These are phyloP conservation scores for Triplophysa yarkandensis DNA, from an alignment of 2,797 vertebrate genomes.

Conservation along the genomic window DNA sequence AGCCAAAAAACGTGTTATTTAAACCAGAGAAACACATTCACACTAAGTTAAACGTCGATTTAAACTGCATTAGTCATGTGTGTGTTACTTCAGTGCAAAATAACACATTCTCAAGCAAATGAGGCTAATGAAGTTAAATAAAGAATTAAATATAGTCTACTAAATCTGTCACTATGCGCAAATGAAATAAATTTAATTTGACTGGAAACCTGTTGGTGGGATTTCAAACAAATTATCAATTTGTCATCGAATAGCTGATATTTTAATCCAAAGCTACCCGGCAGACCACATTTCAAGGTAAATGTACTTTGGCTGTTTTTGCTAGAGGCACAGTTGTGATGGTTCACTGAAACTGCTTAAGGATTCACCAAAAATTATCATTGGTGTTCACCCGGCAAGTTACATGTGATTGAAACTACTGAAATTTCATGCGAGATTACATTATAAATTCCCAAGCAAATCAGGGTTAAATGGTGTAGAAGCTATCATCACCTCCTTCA, in stretches of 20 bases:
- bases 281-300: neutral
- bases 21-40: neutral
- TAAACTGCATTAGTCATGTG: neutral
- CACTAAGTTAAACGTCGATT: neutral
- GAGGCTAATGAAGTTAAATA: neutral
- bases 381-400: too few species aligned
- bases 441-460: constrained; percentile 22
- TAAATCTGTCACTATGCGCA: neutral
- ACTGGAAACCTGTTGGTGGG: neutral
- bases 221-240: neutral
- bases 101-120: constrained; percentile 4
- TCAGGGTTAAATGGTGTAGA: constrained; percentile 27
- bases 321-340: neutral
- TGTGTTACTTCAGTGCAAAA: neutral
- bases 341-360: too few species aligned
- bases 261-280: neutral
- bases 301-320: neutral
- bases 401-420: too few species aligned
- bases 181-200: neutral
- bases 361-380: too few species aligned
- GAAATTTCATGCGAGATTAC: neutral
- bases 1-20: neutral
- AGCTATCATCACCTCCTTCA: constrained; percentile 37
- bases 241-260: neutral
- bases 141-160: neutral